These are phyloP conservation scores for Engystomops pustulosus DNA, from an alignment of 2,113 vertebrate species.

Conservation along the genomic window DNA sequence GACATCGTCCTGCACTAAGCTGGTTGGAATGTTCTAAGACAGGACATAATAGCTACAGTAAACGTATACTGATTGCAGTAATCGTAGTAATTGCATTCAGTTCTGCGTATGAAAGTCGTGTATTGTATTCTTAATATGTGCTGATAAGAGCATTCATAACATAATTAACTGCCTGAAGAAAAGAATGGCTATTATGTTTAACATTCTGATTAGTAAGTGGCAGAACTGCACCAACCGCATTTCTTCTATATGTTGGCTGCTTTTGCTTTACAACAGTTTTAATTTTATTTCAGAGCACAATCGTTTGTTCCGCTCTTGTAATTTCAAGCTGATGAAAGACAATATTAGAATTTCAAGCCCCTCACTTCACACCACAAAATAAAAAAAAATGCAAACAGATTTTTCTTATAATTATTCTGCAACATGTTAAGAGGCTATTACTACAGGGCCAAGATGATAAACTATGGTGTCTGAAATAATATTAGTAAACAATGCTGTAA, in stretches of 20 bases:
- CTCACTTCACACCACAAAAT: constrained; percentile 56
- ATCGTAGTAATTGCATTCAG: constrained; percentile 69
- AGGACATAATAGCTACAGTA: constrained; percentile 63
- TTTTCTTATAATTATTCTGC: constrained; percentile 69
- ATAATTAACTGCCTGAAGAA: constrained; percentile 75
- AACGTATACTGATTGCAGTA: constrained; percentile 71
- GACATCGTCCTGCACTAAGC: constrained; percentile 30
- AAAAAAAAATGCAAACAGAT: constrained; percentile 52
- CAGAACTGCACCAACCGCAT: constrained; percentile 62
- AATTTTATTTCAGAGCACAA: constrained; percentile 66
- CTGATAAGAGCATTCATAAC: constrained; percentile 74
- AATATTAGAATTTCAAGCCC: constrained; percentile 61
- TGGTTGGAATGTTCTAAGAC: constrained; percentile 45
- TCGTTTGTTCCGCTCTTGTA: constrained; percentile 66
- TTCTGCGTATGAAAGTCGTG: constrained; percentile 65
- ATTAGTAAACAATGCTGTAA: neutral
- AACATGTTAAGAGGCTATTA: constrained; percentile 18
- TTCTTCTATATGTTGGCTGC: constrained; percentile 66
- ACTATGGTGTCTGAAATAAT: neutral
- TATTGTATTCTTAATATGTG: constrained; percentile 70
- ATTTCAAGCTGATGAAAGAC: constrained; percentile 66
- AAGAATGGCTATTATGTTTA: constrained; percentile 73
- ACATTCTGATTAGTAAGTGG: constrained; percentile 73
- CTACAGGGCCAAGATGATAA: constrained; percentile 35
- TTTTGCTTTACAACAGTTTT: constrained; percentile 70